Conservation (phyloP, 2,888 invertebrate species). For the Pocota personata region DNA sequence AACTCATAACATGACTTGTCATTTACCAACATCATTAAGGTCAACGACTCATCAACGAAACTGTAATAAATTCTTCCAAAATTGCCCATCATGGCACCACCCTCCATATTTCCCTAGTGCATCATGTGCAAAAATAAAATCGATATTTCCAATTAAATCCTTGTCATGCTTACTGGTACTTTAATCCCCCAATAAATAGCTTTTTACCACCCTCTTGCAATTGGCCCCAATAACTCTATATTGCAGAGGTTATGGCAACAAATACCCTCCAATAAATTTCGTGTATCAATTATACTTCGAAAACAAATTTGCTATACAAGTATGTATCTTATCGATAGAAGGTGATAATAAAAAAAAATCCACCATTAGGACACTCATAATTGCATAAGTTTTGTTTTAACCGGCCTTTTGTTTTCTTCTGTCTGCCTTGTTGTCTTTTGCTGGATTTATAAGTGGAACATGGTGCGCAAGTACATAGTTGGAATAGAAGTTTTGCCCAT, state of each 20-base stretch:
- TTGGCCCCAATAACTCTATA: conserved; percentile 12
- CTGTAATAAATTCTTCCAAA: conserved; percentile 48
- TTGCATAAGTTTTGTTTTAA: conserved; percentile 22
- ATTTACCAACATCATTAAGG: conserved; percentile 44
- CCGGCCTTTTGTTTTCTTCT: conserved; percentile 13
- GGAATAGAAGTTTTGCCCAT: conserved; percentile 24
- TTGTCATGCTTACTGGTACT: conserved; percentile 11
- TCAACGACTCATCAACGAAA: conserved; percentile 51
- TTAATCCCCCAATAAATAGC: background rate
- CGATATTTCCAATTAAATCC: conserved; percentile 65
- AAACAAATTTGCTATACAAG: background rate
- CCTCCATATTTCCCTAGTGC: conserved; percentile 32
- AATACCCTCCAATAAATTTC: conserved; percentile 11
- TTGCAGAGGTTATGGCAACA: conserved; percentile 20
- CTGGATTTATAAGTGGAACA: conserved; percentile 27
- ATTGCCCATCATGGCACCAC: conserved; percentile 42
- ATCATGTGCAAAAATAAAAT: conserved; percentile 29
- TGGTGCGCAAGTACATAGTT: conserved; percentile 8
- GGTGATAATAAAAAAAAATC: background rate
- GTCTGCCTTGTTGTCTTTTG: background rate
- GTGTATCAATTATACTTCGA: conserved; percentile 11
- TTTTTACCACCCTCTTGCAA: conserved; percentile 26
- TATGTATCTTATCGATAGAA: conserved; percentile 22
- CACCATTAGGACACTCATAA: background rate
- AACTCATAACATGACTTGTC: conserved; percentile 19